Base-by-base conservation (phyloP, 2,113 vertebrate genomes). In the Regulus satrapa region DNA sequence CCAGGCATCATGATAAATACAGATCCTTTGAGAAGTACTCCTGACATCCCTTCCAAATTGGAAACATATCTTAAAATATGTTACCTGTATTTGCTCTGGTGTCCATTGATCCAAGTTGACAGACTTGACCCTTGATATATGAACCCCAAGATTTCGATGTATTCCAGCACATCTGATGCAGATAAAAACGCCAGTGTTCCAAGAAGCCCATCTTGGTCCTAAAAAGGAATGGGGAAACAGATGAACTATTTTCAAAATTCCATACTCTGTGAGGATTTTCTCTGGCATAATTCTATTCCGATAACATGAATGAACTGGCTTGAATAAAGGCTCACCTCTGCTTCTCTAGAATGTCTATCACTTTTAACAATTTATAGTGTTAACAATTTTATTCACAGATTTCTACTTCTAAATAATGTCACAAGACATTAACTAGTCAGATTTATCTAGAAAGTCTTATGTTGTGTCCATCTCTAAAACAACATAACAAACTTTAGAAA, bases 91-190 rank as follows among this genome's bases (percentile, higher is more conserved):
- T 98, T 99, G 99, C 97, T 99, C 99, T 29, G 98, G 97, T 17
- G 99, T 99, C 99, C 99, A 99, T 85, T 99, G 99, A 96, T 99
- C 99, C 98, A 99, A 97, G 96, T 99, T 99, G 97, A 99, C 99
- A 82, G 99, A 99, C 73, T 99, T 99, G 62, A 99, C 99, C 78
- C 99, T 99, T 96, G 99, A 99, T 98, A 99, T 99, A 98, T 99
- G 99, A 94, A 99, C 99, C 5, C 99, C 99, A 95, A 99, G 98
- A 98, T 99, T 99, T 86, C 99, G 98, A 98, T 99, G 99, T 97
- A 99, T 99, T 89, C 99, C 99, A 78, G 99, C 99, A 96, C 99
- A 99, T 97, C 99, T 98, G 98, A 99, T 99, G 89, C 99, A 99
- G 98, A 99, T 99, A 98, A 99, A 99, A 80, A 99, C 99, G 52